Conservation (phyloP, 30 jellyfish, hydroid and myxozoan species). For the Pseudorhiza aurosa region DNA sequence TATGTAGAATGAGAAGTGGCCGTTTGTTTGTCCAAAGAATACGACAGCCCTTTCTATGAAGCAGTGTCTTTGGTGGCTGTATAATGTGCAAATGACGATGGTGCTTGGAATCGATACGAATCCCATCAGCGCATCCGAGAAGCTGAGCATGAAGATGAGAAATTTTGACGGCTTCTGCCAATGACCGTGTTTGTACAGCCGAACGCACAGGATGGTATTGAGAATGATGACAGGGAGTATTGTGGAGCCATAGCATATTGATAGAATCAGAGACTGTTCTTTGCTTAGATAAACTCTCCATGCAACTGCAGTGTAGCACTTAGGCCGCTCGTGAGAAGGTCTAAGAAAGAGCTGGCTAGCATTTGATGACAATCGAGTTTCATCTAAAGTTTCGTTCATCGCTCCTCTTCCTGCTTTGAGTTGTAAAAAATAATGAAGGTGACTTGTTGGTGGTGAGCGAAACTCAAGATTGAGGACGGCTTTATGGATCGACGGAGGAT, state of each 20-base stretch:
- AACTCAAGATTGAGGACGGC: no score
- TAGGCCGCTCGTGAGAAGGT: no score
- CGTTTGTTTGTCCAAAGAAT: conserved; percentile 16
- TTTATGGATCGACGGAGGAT: no score
- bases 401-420: no score
- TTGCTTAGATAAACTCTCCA: conserved; percentile 24
- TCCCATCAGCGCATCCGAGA: conserved; percentile 28
- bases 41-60: conserved; percentile 11
- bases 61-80: not conserved
- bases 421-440: no score
- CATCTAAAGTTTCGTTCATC: no score
- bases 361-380: no score
- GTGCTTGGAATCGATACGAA: conserved; percentile 12
- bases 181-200: not conserved
- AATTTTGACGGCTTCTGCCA: conserved; percentile 23
- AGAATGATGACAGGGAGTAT: conserved; percentile 4
- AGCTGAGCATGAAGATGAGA: conserved; percentile 22
- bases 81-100: not conserved
- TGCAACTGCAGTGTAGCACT: conserved; percentile 41
- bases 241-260: conserved; percentile 1
- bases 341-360: no score
- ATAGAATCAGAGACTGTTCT: not conserved
- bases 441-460: no score
- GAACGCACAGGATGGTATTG: not conserved
- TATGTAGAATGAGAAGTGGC: conserved; percentile 32